Percentiles rank a stretch among this genome's conserved stretches.
These are phyloP conservation scores for Microcebus lehilahytsara DNA, from an alignment of 2,113 vertebrate species.

Conservation along the genomic window DNA sequence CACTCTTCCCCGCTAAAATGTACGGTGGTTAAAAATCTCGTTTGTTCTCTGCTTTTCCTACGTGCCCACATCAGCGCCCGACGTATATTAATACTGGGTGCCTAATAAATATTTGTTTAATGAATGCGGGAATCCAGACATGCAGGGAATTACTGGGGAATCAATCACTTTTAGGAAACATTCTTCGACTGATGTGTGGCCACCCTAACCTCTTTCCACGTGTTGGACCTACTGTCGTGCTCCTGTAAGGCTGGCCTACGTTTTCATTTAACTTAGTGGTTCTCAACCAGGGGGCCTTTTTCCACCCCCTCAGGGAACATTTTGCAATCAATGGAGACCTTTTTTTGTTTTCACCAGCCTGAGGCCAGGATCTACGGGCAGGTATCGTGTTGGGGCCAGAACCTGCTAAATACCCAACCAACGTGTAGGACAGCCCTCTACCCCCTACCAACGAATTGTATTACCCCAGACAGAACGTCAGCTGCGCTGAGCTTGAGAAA, in stretches of 20 bases:
- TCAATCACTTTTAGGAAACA: not conserved
- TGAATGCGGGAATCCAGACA: not conserved
- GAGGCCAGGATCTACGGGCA: not conserved
- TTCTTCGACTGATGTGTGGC: not conserved
- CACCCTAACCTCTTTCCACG: not conserved
- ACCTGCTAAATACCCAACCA: not conserved
- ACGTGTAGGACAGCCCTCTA: not conserved
- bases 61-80: not conserved
- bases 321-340: not conserved
- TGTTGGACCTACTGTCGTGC: not conserved
- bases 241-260: not conserved
- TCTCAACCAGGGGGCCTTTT: not conserved
- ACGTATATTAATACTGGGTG: not conserved
- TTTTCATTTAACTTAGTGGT: not conserved
- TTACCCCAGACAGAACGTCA: not conserved
- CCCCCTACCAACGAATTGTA: not conserved
- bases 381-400: not conserved
- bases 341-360: not conserved
- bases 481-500: not conserved
- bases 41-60: not conserved
- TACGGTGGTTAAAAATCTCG: not conserved
- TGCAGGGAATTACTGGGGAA: not conserved
- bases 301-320: not conserved
- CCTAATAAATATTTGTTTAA: not conserved
- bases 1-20: not conserved